These are phyloP conservation scores for Gavia stellata DNA, from an alignment of 2,113 vertebrate genomes.

Conservation along the genomic window DNA sequence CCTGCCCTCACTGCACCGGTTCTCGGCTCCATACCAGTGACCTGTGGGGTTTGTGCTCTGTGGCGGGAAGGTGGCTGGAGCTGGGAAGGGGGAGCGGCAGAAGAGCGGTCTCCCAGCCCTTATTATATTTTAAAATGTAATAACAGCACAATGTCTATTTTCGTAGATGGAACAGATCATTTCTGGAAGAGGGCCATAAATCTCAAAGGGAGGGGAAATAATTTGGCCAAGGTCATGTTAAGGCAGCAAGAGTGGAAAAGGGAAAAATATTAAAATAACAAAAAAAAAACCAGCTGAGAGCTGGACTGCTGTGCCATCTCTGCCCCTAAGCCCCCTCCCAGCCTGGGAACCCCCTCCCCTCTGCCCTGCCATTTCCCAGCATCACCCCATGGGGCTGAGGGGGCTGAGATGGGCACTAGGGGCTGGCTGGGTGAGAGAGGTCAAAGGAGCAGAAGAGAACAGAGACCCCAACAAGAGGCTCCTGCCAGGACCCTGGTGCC, in stretches of 20 bases:
- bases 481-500: background rate
- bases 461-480: rapidly evolving
- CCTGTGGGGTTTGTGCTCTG: background rate
- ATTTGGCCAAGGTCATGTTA: conserved; percentile 35
- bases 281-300: background rate
- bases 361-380: background rate
- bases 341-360: background rate
- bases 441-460: background rate
- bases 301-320: background rate
- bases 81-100: background rate
- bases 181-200: conserved; percentile 44
- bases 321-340: background rate
- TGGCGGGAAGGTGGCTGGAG: background rate
- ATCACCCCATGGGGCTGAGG: background rate
- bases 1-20: rapidly evolving
- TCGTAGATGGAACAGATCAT: background rate
- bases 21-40: background rate
- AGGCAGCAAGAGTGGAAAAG: background rate
- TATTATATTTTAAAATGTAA: conserved; percentile 34
- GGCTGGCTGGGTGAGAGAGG: background rate
- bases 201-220: conserved; percentile 38
- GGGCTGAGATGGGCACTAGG: rapidly evolving
- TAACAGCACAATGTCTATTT: conserved; percentile 15
- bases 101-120: background rate
- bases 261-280: background rate